Evolutionary conservation across 1,140 invertebrate species (phyloP), one percentile per base, ranked within the genome.

Genomic region (Phymorhynchus buccinoides): DNA sequence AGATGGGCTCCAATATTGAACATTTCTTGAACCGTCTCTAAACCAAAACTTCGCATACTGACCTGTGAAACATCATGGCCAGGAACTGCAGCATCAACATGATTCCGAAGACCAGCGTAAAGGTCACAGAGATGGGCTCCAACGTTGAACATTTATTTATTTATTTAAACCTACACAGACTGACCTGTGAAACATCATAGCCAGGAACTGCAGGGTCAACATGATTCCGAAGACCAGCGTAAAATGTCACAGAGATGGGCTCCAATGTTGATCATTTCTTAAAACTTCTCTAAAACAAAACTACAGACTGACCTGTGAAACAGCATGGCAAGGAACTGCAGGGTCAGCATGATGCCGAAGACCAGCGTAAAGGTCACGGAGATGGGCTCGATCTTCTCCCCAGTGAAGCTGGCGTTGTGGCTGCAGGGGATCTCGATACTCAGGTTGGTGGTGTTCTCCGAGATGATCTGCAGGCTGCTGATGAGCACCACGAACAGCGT

Each of bases 191-290:
- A 88, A 80, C 71, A 86, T 44, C 94, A 94, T 94, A 30, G 92
- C 93, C 18, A 94, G 78, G 85, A 94, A 93, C 87, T 94, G 94
- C 35, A 94, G 89, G 22, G 94, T 86, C 77, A 95, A 85, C 85
- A 94, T 89, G 1, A 94, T 42, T 30, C 93, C 94, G 87, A 94
- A 95, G 56, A 94, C 93, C 22, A 93, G 83, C 12, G 94, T 92
- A 86, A 94, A 94, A 94, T 0, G 94, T 89, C 30, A 94, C 88
- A 22, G 93, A 93, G 42, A 95, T 91, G 44, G 94, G 94, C 85
- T 93, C 92, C n/a, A n/a, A 1, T 56, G n/a, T n/a, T n/a, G n/a
- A n/a, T n/a, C n/a, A n/a, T n/a, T n/a, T n/a, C n/a, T n/a, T n/a
- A n/a, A n/a, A n/a, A n/a, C n/a, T n/a, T n/a, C n/a, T n/a, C n/a